Evolutionary conservation across 2,888 invertebrate genomes (phyloP), one percentile per base, ranked within the genome.

Genomic region (Metalampra italica): DNA sequence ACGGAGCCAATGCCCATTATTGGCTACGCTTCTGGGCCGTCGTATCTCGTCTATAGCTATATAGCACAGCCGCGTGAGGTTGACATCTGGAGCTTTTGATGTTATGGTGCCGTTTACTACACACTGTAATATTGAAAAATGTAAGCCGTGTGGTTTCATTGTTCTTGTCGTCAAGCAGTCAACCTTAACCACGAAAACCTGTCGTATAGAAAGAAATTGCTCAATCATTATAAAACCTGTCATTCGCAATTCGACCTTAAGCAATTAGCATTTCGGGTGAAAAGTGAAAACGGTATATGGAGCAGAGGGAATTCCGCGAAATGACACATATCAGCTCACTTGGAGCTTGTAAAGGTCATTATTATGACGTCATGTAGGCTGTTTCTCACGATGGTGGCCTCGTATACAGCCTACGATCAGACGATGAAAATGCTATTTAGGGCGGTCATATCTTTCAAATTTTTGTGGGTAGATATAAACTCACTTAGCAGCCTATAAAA

Each of bases 351-450:
- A 13, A 3, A 7, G 37, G 37, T 37, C 34, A 34, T 34, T 15
- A 12, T 9, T 1, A 15, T 41, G 41, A 41, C 41, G 41, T 41
- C 41, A 41, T 12, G 8, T 8, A 29, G n/a, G 29, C 36, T 9
- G 43, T 32, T 43, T 43, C 43, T 43, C 43, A 43, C 43, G 34
- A 14, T 29, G 7, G 29, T 29, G 41, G 29, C 43, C 43, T 43
- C 43, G 15, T 11, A n/a, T n/a, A 7, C 30, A n/a, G 13, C 43
- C 43, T 43, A 43, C 34, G 34, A 32, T 2, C 15, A 34, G 32
- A 15, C 15, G 34, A 9, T 43, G 12, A 9, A 32, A n/a, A 15
- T n/a, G 34, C 15, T 34, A 43, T 43, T 43, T 32, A 43, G 22
- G 12, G 13, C 41, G 22, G 14, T 5, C 13, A 15, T 39, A 7